Evolutionary conservation across 2,888 invertebrate species (phyloP).

Genomic region (Seladonia tumulorum): DNA sequence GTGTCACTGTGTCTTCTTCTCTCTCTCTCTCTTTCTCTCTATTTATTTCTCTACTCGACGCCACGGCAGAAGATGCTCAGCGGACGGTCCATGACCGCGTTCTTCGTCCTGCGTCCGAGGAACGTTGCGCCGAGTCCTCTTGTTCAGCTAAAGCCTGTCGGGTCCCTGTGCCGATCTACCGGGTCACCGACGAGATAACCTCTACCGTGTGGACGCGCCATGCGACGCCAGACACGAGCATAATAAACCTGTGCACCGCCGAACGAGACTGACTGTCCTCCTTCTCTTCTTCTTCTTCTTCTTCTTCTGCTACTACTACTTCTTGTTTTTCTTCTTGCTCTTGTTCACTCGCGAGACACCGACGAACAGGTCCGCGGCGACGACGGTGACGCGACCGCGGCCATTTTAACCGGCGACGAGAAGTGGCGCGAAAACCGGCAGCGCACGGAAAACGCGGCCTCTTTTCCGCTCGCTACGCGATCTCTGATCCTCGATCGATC

Average conservation of each 20-base stretch:
- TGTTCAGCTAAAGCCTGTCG: neutral
- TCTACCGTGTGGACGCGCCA: conserved; percentile 27
- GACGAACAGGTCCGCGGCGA: conserved; percentile 30
- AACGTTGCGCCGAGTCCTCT: conserved; percentile 7
- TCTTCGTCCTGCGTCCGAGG: conserved; percentile 10
- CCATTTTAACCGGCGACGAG: conserved; percentile 50
- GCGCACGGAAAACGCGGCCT: conserved; percentile 31
- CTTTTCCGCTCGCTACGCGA: conserved; percentile 14
- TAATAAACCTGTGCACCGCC: conserved; percentile 1
- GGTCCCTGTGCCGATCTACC: conserved; percentile 1
- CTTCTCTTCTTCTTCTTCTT: neutral
- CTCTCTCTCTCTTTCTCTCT: neutral
- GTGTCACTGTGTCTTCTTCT: neutral
- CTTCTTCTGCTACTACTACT: neutral
- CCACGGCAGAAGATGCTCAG: neutral
- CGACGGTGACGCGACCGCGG: conserved; percentile 47
- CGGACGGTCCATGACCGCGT: conserved; percentile 32
- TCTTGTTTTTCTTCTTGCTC: neutral
- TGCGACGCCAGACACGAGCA: conserved; percentile 22
- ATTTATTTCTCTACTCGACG: neutral
- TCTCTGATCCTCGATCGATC: neutral
- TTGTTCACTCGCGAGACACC: conserved; percentile 25
- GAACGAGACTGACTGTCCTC: neutral
- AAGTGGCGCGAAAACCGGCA: conserved; percentile 51
- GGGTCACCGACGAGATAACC: conserved; percentile 24